phyloP scores from a whole-genome alignment of 2,113 vertebrate genomes.

The Apteryx owenii region DNA sequence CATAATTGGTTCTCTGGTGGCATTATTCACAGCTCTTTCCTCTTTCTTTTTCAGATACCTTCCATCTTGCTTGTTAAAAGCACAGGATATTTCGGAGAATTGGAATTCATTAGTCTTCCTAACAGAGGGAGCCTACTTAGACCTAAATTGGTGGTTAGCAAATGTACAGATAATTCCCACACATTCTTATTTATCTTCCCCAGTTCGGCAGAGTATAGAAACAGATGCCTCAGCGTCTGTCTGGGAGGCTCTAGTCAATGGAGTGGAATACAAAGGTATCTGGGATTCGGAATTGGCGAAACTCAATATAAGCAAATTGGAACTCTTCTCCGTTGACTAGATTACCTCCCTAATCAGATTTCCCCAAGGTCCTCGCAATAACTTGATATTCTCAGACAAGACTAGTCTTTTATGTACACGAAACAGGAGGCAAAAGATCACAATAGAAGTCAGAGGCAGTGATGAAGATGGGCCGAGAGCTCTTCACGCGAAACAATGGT shows the following conservation, averaged over 20 bases:
- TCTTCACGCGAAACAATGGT: neutral
- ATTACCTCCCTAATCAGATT: conserved; percentile 75
- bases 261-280: conserved; percentile 75
- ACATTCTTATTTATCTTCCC: conserved; percentile 73
- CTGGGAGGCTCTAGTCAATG: conserved; percentile 69
- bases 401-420: conserved; percentile 53
- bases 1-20: conserved; percentile 71
- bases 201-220: conserved; percentile 71
- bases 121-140: conserved; percentile 78
- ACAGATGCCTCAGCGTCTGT: conserved; percentile 77
- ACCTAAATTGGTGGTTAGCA: conserved; percentile 79
- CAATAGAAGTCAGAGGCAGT: neutral
- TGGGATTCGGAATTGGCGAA: conserved; percentile 64
- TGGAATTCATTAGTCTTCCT: conserved; percentile 79
- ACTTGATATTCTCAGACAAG: conserved; percentile 58
- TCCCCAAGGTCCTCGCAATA: conserved; percentile 74
- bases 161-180: conserved; percentile 74
- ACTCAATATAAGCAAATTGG: conserved; percentile 76
- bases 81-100: conserved; percentile 75
- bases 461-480: neutral
- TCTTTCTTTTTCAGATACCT: conserved; percentile 50
- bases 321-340: conserved; percentile 67
- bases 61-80: conserved; percentile 80
- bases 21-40: conserved; percentile 64
- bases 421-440: conserved; percentile 63